phyloP scores from a whole-genome alignment of 2,888 invertebrate species.

The Asteroscopus sphinx region DNA sequence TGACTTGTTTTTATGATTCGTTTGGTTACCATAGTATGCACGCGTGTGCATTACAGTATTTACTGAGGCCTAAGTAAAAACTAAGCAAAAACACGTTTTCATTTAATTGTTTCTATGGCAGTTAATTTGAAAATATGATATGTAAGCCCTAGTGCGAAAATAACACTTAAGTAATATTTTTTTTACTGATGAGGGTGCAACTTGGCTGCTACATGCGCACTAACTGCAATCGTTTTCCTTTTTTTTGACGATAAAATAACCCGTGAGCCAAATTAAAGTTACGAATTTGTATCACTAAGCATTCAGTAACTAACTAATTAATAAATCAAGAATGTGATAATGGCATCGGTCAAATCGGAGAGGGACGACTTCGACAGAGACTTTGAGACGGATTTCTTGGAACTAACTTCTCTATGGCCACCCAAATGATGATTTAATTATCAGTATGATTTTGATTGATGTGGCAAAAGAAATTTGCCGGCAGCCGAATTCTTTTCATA shows the following conservation, averaged over 20 bases:
- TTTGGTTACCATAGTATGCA: no score
- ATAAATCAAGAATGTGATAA: constrained; percentile 89
- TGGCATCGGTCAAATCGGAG: constrained; percentile 75
- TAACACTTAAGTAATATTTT: no score
- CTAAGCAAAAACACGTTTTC: no score
- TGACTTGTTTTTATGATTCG: no score
- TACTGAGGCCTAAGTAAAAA: no score
- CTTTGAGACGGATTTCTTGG: constrained; percentile 77
- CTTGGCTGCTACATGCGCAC: no score
- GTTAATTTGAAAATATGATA: no score
- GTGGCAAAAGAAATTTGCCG: constrained; percentile 85
- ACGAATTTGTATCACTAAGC: constrained; percentile 22
- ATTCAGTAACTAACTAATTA: constrained; percentile 82
- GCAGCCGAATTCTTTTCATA: constrained; percentile 85
- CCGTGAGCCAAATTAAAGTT: constrained; percentile 10
- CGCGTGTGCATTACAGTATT: no score
- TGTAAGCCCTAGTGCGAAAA: no score
- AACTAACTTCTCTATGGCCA: constrained; percentile 87
- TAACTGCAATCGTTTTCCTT: no score
- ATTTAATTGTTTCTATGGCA: no score
- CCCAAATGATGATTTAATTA: constrained; percentile 90
- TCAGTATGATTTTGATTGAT: constrained; percentile 90
- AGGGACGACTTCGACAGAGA: constrained; percentile 49
- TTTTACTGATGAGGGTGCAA: no score
- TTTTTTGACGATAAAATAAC: background rate